These are phyloP conservation scores for Agrochola lota DNA, from an alignment of 2,888 invertebrate species.

Conservation along the genomic window DNA sequence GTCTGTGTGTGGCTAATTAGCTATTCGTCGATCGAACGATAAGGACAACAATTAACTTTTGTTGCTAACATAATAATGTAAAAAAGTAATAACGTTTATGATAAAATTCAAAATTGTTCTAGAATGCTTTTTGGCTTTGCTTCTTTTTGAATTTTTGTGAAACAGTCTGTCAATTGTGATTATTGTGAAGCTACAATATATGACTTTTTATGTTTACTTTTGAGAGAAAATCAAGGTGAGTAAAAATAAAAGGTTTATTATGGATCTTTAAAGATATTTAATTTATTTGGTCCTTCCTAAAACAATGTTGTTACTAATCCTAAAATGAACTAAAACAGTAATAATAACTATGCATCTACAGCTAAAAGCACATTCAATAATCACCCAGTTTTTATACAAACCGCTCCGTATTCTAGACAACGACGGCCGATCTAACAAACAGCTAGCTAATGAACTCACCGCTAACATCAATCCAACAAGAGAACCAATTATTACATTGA, in stretches of 20 bases:
- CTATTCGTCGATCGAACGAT: slow-evolving; percentile 74
- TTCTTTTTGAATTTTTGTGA: slow-evolving; percentile 13
- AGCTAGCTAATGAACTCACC: slow-evolving; percentile 50
- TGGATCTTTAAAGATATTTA: neutral
- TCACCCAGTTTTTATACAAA: slow-evolving; percentile 23
- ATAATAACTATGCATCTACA: neutral
- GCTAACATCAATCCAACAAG: slow-evolving; percentile 57
- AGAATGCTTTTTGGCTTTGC: slow-evolving; percentile 31
- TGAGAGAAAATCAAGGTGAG: too few relatives aligned
- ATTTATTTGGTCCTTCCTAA: neutral
- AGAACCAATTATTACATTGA: slow-evolving; percentile 64
- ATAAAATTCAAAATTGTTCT: slow-evolving; percentile 59
- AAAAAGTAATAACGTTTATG: slow-evolving; percentile 69
- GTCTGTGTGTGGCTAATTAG: slow-evolving; percentile 73
- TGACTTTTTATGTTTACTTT: neutral
- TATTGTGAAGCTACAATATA: neutral
- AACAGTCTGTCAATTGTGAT: neutral
- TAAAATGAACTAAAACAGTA: neutral
- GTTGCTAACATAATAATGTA: slow-evolving; percentile 68
- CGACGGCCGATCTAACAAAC: slow-evolving; percentile 34
- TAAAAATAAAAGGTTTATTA: neutral
- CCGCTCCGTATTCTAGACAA: slow-evolving; percentile 37
- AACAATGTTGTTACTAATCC: neutral
- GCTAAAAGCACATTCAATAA: slow-evolving; percentile 15
- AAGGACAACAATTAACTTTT: slow-evolving; percentile 76